Evolutionary conservation across 2,888 invertebrate genomes (phyloP).

Genomic region (Polyommatus icarus): DNA sequence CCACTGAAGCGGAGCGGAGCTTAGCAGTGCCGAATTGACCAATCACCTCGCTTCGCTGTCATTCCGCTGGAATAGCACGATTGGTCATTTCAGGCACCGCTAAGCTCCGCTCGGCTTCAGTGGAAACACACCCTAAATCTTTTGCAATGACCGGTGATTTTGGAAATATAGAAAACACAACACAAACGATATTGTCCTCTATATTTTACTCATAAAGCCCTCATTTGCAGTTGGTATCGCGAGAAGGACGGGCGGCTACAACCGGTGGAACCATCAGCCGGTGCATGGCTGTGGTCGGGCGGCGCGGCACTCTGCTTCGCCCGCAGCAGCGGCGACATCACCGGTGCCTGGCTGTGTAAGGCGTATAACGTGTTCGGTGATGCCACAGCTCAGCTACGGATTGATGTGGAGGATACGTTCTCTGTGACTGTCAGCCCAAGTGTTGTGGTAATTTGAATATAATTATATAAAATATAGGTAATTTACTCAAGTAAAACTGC

Average conservation of each 20-base stretch:
- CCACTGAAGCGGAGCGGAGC: too few relatives aligned
- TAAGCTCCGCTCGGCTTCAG: too few relatives aligned
- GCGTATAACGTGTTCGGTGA: constrained; percentile 85
- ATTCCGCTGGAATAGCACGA: too few relatives aligned
- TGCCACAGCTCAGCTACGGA: constrained; percentile 81
- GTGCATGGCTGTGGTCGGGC: constrained; percentile 83
- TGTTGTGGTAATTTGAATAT: constrained; percentile 70
- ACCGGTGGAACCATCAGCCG: constrained; percentile 51
- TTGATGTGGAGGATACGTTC: constrained; percentile 82
- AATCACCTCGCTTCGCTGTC: too few relatives aligned
- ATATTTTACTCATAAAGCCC: background rate
- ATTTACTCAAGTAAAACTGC: too few relatives aligned
- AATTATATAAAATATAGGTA: too few relatives aligned
- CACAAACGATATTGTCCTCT: too few relatives aligned
- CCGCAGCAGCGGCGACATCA: constrained; percentile 56
- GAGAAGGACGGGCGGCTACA: constrained; percentile 76
- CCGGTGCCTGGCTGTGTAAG: constrained; percentile 85
- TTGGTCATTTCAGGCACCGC: too few relatives aligned
- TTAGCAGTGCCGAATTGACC: too few relatives aligned
- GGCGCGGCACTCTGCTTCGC: constrained; percentile 85
- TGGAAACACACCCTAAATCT: too few relatives aligned
- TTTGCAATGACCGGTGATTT: too few relatives aligned
- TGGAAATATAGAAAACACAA: too few relatives aligned
- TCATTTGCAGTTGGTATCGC: constrained; percentile 75
- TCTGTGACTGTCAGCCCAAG: constrained; percentile 80